Conservation (phyloP, 2,888 invertebrate species). For the Drosophila meridiana region DNA sequence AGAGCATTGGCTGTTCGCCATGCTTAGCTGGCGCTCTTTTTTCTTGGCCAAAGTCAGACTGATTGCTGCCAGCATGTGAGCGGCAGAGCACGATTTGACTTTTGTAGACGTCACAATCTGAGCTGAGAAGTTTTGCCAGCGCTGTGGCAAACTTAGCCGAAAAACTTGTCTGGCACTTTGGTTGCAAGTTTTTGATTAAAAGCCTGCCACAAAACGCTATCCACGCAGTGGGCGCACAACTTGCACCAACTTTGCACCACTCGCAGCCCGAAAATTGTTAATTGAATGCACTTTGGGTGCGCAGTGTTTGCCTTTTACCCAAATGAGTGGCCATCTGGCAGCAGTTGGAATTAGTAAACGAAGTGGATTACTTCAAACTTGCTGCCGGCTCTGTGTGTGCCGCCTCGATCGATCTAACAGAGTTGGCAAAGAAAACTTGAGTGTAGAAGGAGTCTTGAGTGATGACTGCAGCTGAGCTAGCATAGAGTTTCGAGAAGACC, state of each 20-base stretch:
- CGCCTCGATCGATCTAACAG: background rate
- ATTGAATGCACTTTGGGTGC: conserved; percentile 69
- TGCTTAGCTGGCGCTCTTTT: background rate
- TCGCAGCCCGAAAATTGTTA: conserved; percentile 67
- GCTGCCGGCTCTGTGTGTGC: background rate
- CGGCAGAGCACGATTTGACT: conserved; percentile 73
- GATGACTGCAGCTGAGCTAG: too few relatives aligned
- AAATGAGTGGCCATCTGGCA: conserved; percentile 34
- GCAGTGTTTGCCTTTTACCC: conserved; percentile 35
- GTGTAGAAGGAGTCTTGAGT: background rate
- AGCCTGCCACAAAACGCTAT: conserved; percentile 62
- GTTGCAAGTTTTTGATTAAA: conserved; percentile 79
- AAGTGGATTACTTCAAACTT: conserved; percentile 7
- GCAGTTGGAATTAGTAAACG: conserved; percentile 13
- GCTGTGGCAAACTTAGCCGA: conserved; percentile 62
- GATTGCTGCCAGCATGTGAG: conserved; percentile 58
- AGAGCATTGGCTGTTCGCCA: conserved; percentile 25
- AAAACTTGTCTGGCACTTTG: conserved; percentile 71
- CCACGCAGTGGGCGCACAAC: conserved; percentile 54
- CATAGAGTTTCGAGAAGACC: too few relatives aligned
- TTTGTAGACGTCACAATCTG: conserved; percentile 78
- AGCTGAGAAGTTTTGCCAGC: conserved; percentile 64
- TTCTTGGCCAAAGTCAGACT: conserved; percentile 43
- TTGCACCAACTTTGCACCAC: conserved; percentile 28
- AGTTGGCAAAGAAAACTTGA: background rate